phyloP scores from a whole-genome alignment of 2,797 vertebrate species.

The Halcyon badia region DNA sequence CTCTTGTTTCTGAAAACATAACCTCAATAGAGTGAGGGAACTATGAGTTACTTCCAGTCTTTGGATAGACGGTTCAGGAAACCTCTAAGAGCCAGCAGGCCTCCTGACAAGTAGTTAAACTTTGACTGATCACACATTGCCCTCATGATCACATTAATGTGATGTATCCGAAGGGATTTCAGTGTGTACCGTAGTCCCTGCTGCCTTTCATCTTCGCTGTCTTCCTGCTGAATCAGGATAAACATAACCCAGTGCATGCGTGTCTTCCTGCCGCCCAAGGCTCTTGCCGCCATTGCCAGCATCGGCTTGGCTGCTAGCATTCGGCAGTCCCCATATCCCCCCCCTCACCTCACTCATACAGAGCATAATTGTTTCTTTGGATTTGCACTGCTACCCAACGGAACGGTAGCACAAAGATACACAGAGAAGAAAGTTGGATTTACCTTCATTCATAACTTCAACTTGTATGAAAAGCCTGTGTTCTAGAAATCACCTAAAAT shows the following conservation, averaged over 20 bases:
- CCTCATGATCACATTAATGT: neutral
- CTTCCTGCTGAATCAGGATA: conserved; percentile 37
- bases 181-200: neutral
- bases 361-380: conserved; percentile 13
- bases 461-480: neutral
- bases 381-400: neutral
- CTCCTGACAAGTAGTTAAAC: neutral
- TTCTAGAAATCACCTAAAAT: neutral
- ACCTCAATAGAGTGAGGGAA: neutral
- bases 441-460: neutral
- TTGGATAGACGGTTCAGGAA: neutral
- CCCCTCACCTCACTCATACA: neutral
- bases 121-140: conserved; percentile 2
- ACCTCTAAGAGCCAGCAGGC: neutral
- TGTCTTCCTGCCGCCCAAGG: neutral
- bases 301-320: neutral
- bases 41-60: neutral
- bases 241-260: neutral
- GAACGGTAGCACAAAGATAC: neutral
- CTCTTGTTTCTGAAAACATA: neutral
- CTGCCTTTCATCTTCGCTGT: conserved; percentile 13
- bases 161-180: conserved; percentile 13
- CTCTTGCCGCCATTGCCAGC: neutral
- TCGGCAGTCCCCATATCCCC: neutral
- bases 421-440: neutral